Evolutionary conservation across 2,113 vertebrate species (phyloP).

Genomic region (Abramis brama): DNA sequence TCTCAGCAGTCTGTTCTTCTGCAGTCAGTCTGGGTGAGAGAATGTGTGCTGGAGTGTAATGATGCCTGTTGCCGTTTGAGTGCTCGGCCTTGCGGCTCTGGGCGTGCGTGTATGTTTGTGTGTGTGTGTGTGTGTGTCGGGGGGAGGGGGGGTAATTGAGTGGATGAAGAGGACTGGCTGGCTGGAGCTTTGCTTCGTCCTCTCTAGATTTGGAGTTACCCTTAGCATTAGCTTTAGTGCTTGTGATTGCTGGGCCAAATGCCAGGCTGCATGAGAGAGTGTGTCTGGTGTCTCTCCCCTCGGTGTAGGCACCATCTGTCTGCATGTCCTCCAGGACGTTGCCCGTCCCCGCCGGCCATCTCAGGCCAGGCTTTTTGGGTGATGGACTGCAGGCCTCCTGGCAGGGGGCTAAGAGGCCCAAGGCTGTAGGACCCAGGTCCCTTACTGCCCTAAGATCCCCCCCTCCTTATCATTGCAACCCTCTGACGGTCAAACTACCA

Average conservation of each 20-base stretch:
- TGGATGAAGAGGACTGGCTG: slow-evolving; percentile 58
- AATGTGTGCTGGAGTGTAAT: slow-evolving; percentile 50
- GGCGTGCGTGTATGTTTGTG: slow-evolving; percentile 49
- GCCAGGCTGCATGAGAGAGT: slow-evolving; percentile 51
- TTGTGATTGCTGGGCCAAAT: slow-evolving; percentile 52
- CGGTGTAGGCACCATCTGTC: slow-evolving; percentile 73
- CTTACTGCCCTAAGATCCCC: slow-evolving; percentile 35
- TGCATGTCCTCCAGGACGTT: slow-evolving; percentile 68
- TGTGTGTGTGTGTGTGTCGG: neutral
- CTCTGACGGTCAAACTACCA: slow-evolving; percentile 21
- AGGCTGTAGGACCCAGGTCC: slow-evolving; percentile 40
- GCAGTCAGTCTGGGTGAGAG: slow-evolving; percentile 38
- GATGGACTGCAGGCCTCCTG: slow-evolving; percentile 40
- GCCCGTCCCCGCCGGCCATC: slow-evolving; percentile 68
- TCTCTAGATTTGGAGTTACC: slow-evolving; percentile 56
- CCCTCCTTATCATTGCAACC: neutral
- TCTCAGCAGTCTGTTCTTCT: slow-evolving; percentile 48
- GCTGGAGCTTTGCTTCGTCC: slow-evolving; percentile 42
- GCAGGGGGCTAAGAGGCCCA: slow-evolving; percentile 50
- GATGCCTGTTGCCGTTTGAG: slow-evolving; percentile 62
- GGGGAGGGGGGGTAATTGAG: slow-evolving; percentile 50
- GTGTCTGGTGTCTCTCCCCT: slow-evolving; percentile 52
- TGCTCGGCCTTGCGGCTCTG: slow-evolving; percentile 60
- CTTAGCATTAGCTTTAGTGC: slow-evolving; percentile 52
- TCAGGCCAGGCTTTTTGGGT: slow-evolving; percentile 60